Evolutionary conservation across 1,140 invertebrate species (phyloP), one percentile per base, ranked within the genome.

Genomic region (Anastrepha obliqua): DNA sequence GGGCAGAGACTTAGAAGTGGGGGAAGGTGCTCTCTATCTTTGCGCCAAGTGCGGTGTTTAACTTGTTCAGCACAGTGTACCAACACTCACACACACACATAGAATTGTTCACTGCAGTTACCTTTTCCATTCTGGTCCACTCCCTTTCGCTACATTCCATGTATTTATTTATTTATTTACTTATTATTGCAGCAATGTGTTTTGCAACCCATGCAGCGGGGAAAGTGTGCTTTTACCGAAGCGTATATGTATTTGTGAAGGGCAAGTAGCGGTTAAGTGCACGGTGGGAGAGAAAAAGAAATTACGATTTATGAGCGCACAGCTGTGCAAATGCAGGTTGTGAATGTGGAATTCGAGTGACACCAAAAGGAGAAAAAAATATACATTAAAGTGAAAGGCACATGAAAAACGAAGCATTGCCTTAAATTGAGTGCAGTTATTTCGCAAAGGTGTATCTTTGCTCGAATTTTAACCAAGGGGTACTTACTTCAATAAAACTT

Each of bases 301-400:
- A 81, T 81, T n/a, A 81, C 15, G 74, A 81, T 81, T 81, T 81
- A 81, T 81, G 9, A 55, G 74, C 74, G 44, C 51, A 17, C 74
- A 81, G 74, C 74, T 81, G 44, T 55, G 74, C 47, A 29, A 81
- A 55, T 81, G 47, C 74, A 55, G 47, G 51, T 55, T 44, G 17
- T 13, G 17, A 29, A 74, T 74, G 47, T 55, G 47, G 47, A 81
- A 81, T 81, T 78, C n/a, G 55, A 81, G 74, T 81, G 47, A 81
- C 74, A 81, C 1, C 60, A n/a, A 17, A 81, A 20, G 3, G 17
- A 20, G 17, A 55, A 55, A 81, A 29, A 6, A 47, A 15, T 55
- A 81, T 20, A 17, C 5, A n/a, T 44, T 74, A 7, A 74, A 67
- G 6, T 29, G 42, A 39, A n/a, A 74, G 15, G 44, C 6, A 29